These are phyloP conservation scores for Drosophila mayri DNA, from an alignment of 1,140 invertebrate species.

Conservation along the genomic window DNA sequence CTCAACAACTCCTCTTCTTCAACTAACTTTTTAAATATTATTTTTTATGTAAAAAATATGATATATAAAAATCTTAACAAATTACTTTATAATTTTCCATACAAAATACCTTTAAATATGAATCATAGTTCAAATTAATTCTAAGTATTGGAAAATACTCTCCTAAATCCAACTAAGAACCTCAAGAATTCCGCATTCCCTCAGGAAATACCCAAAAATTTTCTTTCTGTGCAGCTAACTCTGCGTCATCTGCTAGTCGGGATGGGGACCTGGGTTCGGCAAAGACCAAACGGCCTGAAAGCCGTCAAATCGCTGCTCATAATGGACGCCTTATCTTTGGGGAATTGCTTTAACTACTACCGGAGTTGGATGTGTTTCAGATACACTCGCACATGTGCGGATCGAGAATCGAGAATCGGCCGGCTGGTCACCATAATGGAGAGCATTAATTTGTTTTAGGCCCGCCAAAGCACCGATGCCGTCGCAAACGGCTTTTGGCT, in stretches of 20 bases:
- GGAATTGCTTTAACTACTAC: constrained; percentile 84
- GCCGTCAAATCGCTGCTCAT: constrained; percentile 84
- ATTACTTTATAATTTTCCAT: too few species aligned
- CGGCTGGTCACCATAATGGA: constrained; percentile 67
- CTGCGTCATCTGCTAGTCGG: constrained; percentile 53
- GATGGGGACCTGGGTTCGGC: constrained; percentile 47
- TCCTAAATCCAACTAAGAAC: neutral
- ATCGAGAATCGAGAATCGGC: constrained; percentile 24
- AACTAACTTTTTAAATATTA: too few species aligned
- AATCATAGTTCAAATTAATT: too few species aligned
- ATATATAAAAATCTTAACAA: too few species aligned
- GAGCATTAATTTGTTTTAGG: constrained; percentile 75
- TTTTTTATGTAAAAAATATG: too few species aligned
- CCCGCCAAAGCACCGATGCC: constrained; percentile 59
- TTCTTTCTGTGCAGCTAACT: constrained; percentile 11
- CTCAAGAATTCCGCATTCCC: neutral
- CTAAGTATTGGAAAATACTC: neutral
- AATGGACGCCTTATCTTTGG: constrained; percentile 78
- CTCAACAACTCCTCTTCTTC: too few species aligned
- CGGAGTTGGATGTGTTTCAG: constrained; percentile 75
- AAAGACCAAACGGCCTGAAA: constrained; percentile 76
- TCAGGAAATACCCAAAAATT: neutral
- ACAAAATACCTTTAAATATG: too few species aligned
- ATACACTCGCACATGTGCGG: constrained; percentile 34
- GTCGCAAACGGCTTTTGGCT: constrained; percentile 43